Conservation (phyloP, 2,797 vertebrate genomes). For the Rousettus madagascariensis region DNA sequence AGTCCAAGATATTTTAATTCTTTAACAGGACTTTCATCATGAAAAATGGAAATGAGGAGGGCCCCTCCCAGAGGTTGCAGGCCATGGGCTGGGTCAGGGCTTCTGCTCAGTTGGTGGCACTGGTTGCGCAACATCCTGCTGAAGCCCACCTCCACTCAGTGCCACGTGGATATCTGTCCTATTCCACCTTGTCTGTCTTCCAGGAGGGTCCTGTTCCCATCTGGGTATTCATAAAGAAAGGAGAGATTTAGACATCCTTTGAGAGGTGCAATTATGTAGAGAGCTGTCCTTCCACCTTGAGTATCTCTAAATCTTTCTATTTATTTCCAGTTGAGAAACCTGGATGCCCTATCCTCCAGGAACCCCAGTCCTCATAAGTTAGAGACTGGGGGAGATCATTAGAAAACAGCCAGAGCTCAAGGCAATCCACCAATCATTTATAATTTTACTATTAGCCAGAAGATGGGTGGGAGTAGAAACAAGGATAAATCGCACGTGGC, state of each 20-base stretch:
- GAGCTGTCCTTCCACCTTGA: constrained; percentile 69
- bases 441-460: background rate
- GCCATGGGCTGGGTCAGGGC: background rate
- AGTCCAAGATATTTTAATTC: background rate
- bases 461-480: background rate
- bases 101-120: background rate
- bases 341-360: constrained; percentile 58
- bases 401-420: background rate
- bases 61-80: background rate
- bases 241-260: constrained; percentile 77
- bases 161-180: background rate
- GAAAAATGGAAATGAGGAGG: background rate
- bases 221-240: constrained; percentile 44
- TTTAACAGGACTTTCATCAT: background rate
- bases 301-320: constrained; percentile 81
- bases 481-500: background rate
- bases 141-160: background rate
- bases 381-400: background rate
- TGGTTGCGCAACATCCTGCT: background rate
- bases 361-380: constrained; percentile 72
- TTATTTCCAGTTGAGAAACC: constrained; percentile 81
- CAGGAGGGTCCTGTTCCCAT: background rate
- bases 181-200: background rate
- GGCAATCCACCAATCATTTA: background rate
- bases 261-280: constrained; percentile 80